A percentile compares a stretch with the other conserved stretches of the same genome.
Evolutionary conservation across 2,888 invertebrate genomes (phyloP).

Genomic region (Synanthedon formicaeformis): DNA sequence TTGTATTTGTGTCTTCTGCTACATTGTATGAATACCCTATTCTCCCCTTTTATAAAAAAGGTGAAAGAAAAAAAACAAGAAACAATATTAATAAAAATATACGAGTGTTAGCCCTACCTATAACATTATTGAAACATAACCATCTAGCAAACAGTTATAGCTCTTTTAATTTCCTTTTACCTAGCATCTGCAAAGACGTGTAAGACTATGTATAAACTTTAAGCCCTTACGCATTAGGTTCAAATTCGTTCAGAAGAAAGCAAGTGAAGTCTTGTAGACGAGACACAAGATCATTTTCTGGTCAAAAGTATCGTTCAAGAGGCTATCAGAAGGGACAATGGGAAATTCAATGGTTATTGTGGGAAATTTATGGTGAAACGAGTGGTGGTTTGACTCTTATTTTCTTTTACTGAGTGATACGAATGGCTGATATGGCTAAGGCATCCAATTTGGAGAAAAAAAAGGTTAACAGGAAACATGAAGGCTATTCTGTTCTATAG

Average conservation of each 20-base stretch:
- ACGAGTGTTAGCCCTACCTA: neutral
- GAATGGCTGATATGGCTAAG: neutral
- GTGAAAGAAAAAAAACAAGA: too few species aligned
- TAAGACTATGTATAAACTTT: too few species aligned
- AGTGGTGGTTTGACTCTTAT: slow-evolving; percentile 2
- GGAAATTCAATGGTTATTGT: slow-evolving; percentile 5
- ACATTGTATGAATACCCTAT: too few species aligned
- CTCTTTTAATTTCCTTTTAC: slow-evolving; percentile 5
- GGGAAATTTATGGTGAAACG: slow-evolving; percentile 7
- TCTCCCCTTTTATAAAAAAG: too few species aligned
- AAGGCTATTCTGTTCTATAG: too few species aligned
- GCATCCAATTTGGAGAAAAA: too few species aligned
- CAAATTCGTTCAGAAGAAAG: neutral
- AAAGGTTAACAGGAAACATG: too few species aligned
- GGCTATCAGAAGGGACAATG: slow-evolving; percentile 7
- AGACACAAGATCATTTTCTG: slow-evolving; percentile 4
- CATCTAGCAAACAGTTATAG: slow-evolving; percentile 7
- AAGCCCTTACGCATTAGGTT: too few species aligned
- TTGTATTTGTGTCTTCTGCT: too few species aligned
- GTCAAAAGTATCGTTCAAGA: slow-evolving; percentile 8
- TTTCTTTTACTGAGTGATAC: neutral
- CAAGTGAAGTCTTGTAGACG: neutral
- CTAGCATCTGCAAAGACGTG: neutral
- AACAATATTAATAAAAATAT: neutral
- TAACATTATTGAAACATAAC: slow-evolving; percentile 5